Base-by-base conservation (phyloP, 2,797 vertebrate species). In the Syndactyla subalaris region DNA sequence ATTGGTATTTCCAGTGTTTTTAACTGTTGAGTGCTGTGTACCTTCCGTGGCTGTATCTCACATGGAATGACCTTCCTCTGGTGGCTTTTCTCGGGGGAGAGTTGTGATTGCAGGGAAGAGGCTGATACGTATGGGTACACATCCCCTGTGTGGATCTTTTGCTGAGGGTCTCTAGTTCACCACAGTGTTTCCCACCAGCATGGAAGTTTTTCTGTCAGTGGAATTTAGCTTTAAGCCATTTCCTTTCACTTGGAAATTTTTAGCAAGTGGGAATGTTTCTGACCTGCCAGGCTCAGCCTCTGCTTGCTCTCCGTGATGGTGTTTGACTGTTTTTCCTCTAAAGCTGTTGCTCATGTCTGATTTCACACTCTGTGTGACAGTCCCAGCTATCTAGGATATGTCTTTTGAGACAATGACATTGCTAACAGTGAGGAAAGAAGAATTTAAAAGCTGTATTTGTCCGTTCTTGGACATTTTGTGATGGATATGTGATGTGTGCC, bases 231-330 rank as follows among this genome's bases (percentile, higher is more conserved):
- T 66, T 24, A n/a, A 78, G 29, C 14, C 34, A 16, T 22, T 83
- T 32, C 11, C 46, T 85, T 43, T n/a, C 12, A 6, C 3, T 2
- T 46, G 78, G 24, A 32, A 18, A 1, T 14, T 43, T 63, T 52
- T 23, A 38, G 45, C 21, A 15, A 15, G 14, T 5, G 11, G 29
- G 17, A 52, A 11, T 13, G 30, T 68, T 72, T 57, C 49, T 46
- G 13, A 34, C 21, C 48, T 88, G 49, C 22, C 20, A 29, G 58
- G 22, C 27, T 58, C 36, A 39, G 7, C 30, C 22, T 49, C 32
- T 32, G 2, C 45, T 18, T 4, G 1, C 26, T 59, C 11, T 23
- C n/a, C 4, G 0, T 54, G 11, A 4, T 11, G 16, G 6, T 21
- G 5, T 63, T 55, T 55, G 23, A 11, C 46, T n/a, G 8, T 3